These are phyloP conservation scores for Poeciliopsis turrubarensis DNA, from an alignment of 2,113 vertebrate species.

Conservation along the genomic window DNA sequence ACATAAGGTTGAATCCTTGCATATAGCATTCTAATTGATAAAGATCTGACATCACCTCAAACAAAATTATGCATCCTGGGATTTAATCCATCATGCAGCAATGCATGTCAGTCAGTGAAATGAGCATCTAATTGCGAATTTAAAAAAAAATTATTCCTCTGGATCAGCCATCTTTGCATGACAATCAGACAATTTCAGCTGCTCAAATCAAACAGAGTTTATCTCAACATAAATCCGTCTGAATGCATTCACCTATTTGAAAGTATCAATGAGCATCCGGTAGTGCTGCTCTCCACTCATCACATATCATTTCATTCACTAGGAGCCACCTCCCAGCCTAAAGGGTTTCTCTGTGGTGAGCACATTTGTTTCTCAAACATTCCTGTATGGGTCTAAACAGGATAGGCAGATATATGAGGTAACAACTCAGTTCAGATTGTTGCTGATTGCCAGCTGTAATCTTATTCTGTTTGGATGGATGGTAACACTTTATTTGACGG, in stretches of 20 bases:
- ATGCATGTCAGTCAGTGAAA: slow-evolving; percentile 55
- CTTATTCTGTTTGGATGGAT: too few relatives aligned
- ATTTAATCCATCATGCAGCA: slow-evolving; percentile 8
- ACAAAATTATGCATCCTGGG: slow-evolving; percentile 43
- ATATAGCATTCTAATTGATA: slow-evolving; percentile 31
- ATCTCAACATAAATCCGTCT: slow-evolving; percentile 11
- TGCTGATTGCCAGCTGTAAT: too few relatives aligned
- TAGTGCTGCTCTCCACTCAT: slow-evolving; percentile 25
- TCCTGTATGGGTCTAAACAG: neutral
- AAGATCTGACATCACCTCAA: neutral
- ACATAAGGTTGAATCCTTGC: neutral
- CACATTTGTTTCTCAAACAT: slow-evolving; percentile 20
- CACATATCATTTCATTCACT: slow-evolving; percentile 43
- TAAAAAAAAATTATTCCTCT: slow-evolving; percentile 38
- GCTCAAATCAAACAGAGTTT: slow-evolving; percentile 35
- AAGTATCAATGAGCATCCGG: neutral
- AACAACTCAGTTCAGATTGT: too few relatives aligned
- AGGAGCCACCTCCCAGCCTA: slow-evolving; percentile 62
- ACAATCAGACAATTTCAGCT: slow-evolving; percentile 13
- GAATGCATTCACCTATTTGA: neutral
- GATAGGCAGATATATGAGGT: neutral
- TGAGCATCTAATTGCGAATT: slow-evolving; percentile 32
- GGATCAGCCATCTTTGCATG: slow-evolving; percentile 39
- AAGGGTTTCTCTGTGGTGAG: slow-evolving; percentile 67
- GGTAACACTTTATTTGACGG: too few relatives aligned